Base-by-base conservation (phyloP, 2,113 vertebrate species). In the Apistogramma diplotaenia region DNA sequence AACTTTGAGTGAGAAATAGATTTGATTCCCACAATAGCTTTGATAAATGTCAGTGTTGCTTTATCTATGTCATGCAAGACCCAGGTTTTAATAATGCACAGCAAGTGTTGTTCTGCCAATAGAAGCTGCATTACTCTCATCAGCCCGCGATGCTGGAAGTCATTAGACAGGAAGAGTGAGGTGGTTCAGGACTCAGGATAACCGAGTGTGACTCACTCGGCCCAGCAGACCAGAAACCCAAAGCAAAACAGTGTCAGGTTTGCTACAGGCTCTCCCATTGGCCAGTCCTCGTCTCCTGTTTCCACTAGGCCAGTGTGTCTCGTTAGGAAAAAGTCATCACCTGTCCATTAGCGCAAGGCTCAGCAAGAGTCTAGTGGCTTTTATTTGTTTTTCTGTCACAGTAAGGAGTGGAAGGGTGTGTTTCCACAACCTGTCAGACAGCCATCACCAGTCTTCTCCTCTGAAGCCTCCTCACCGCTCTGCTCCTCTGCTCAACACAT, bases 361-460 rank as follows among this genome's bases (percentile, higher is more conserved):
- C 81, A 18, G 54, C 16, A 7, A 73, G 81, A 85, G 49, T 85
- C 79, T 72, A 62, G 86, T 57, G 79, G 72, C 81, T 65, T 15
- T 12, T 87, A 86, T 93, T 94, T 92, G 89, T 93, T 92, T 91
- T 89, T 85, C 81, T 87, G 93, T 91, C 87, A 81, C 71, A 67
- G 74, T 43, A 55, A 89, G 77, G 77, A 91, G 84, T 82, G 85
- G 91, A 92, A 61, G 82, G 90, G 81, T 78, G 83, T 94, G 92
- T 94, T 92, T 93, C 89, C 92, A 93, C 89, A 94, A 93, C 91
- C 91, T 89, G 91, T 90, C 87, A 87, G 85, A 65, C 82, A 19
- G 74, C 89, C 89, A 79, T 94, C 89, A 84, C 76, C 35, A 8
- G 74, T 33, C 74, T 82, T 89, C 62, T 87, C 76, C 82, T 83